Conservation (phyloP, 2,888 invertebrate species). For the Rhagium mordax region DNA sequence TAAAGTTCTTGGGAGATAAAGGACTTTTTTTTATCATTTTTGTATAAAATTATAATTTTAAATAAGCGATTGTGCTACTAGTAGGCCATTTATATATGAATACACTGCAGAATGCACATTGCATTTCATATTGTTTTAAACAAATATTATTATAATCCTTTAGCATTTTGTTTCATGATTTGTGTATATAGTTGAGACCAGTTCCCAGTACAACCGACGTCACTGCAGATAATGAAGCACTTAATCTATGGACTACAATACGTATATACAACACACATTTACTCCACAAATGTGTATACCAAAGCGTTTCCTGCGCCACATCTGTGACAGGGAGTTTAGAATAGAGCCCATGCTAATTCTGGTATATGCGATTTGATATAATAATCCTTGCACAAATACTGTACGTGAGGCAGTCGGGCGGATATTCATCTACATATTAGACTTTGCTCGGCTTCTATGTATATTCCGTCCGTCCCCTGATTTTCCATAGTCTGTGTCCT, state of each 20-base stretch:
- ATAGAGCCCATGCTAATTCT: constrained; percentile 1
- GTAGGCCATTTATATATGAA: no score
- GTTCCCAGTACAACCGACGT: neutral
- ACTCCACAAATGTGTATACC: constrained; percentile 1
- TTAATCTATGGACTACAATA: neutral
- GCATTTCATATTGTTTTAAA: no score
- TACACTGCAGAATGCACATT: no score
- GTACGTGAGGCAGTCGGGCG: constrained; percentile 15
- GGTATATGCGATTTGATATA: constrained; percentile 13
- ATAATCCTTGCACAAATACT: constrained; percentile 6
- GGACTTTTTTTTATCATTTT: no score
- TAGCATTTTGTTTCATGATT: neutral
- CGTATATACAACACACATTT: constrained; percentile 7
- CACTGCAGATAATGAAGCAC: neutral
- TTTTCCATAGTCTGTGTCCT: constrained; percentile 3
- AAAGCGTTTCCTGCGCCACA: neutral
- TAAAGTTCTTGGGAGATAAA: no score
- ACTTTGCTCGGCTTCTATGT: constrained; percentile 11
- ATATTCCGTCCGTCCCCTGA: constrained; percentile 6
- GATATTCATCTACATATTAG: constrained; percentile 23
- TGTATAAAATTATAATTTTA: no score
- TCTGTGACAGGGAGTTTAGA: neutral
- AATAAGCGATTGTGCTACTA: no score
- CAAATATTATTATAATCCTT: no score
- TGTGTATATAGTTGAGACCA: neutral